Evolutionary conservation across 2,113 vertebrate species (phyloP).

Genomic region (Hucho hucho): DNA sequence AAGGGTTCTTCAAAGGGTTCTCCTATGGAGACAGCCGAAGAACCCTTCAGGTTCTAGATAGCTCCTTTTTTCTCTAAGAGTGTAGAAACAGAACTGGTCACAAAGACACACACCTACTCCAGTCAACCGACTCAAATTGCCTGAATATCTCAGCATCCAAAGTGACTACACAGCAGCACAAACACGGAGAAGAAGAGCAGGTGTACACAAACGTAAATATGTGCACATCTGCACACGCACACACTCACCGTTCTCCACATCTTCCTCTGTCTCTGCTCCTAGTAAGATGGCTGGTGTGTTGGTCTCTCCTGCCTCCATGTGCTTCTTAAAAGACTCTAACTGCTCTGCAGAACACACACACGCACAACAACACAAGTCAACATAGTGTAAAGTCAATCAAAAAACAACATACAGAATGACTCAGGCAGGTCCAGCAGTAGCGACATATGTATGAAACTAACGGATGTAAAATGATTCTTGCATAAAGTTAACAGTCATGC

Average conservation of each 20-base stretch:
- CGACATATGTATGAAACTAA: too few species aligned
- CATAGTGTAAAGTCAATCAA: neutral
- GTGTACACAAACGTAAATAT: slow-evolving; percentile 4
- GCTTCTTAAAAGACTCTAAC: slow-evolving; percentile 92
- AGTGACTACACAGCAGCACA: too few species aligned
- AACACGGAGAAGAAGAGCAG: too few species aligned
- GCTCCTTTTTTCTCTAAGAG: too few species aligned
- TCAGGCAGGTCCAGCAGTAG: too few species aligned
- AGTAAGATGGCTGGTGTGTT: slow-evolving; percentile 88
- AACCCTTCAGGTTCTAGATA: too few species aligned
- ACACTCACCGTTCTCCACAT: slow-evolving; percentile 85
- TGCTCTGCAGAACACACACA: slow-evolving; percentile 80
- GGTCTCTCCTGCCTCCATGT: slow-evolving; percentile 96
- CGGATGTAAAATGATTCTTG: neutral
- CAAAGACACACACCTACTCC: neutral
- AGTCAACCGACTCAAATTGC: too few species aligned
- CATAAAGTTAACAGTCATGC: neutral
- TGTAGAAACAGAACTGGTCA: neutral
- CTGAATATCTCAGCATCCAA: too few species aligned
- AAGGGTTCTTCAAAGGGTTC: too few species aligned
- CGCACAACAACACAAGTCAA: slow-evolving; percentile 14
- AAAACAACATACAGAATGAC: too few species aligned
- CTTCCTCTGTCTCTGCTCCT: slow-evolving; percentile 94
- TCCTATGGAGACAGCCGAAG: too few species aligned
- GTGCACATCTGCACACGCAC: neutral